Conservation (phyloP, 2,888 invertebrate species). For the Danaus chrysippus region DNA sequence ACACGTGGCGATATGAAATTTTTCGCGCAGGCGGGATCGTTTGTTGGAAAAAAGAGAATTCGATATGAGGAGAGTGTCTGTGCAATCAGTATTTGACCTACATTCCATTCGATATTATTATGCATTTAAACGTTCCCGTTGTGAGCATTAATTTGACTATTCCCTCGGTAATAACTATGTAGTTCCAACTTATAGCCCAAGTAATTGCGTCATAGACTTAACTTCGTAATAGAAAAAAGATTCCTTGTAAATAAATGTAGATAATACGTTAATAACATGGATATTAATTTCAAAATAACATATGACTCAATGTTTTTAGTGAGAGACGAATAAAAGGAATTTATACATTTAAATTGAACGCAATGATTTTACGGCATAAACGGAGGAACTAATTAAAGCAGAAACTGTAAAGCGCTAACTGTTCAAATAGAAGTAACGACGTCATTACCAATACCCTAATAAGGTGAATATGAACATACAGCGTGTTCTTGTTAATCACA, state of each 20-base stretch:
- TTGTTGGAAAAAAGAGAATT: slow-evolving; percentile 73
- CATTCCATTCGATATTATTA: slow-evolving; percentile 60
- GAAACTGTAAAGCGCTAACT: slow-evolving; percentile 53
- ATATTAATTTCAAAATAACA: no score
- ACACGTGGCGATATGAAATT: slow-evolving; percentile 74
- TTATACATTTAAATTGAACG: no score
- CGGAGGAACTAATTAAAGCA: slow-evolving; percentile 54
- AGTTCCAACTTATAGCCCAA: slow-evolving; percentile 20
- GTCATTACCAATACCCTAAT: slow-evolving; percentile 68
- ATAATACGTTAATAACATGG: background rate
- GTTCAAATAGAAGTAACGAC: slow-evolving; percentile 65
- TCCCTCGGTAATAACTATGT: slow-evolving; percentile 29
- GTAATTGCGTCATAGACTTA: slow-evolving; percentile 20
- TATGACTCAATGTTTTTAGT: no score
- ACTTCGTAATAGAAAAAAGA: slow-evolving; percentile 9
- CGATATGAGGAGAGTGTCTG: slow-evolving; percentile 69
- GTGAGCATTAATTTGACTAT: slow-evolving; percentile 45
- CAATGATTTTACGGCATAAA: background rate
- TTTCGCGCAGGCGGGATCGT: slow-evolving; percentile 69
- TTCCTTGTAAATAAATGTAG: background rate
- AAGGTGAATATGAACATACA: slow-evolving; percentile 51
- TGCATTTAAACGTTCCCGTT: slow-evolving; percentile 47
- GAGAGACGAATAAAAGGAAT: no score
- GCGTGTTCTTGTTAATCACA: slow-evolving; percentile 53
- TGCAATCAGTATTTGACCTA: slow-evolving; percentile 75